phyloP scores from a whole-genome alignment of 2,797 vertebrate species.

The Ceyx erithaca region DNA sequence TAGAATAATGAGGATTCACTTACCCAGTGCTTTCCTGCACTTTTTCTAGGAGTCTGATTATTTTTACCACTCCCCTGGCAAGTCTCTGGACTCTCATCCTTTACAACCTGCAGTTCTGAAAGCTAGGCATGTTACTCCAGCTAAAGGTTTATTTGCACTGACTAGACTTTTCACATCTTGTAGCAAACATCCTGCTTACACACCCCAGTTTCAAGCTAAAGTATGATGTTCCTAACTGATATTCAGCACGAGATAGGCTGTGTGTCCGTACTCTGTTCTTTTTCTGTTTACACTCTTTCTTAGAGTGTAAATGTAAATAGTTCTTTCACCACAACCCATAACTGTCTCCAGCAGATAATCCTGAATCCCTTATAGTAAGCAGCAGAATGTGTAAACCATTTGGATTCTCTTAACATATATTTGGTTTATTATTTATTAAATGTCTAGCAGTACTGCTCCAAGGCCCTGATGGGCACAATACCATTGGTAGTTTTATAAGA shows the following conservation, averaged over 20 bases:
- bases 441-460: background rate
- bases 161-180: background rate
- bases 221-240: background rate
- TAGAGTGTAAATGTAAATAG: background rate
- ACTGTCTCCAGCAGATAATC: background rate
- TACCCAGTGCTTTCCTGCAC: background rate
- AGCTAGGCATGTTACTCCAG: background rate
- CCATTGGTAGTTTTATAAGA: background rate
- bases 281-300: background rate
- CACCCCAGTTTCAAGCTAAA: background rate
- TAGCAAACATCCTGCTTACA: background rate
- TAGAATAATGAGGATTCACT: background rate
- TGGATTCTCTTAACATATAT: background rate
- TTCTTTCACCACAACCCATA: background rate
- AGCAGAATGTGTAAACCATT: background rate
- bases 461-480: background rate
- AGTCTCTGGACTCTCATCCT: background rate
- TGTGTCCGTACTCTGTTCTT: background rate
- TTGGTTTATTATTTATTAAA: background rate
- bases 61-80: background rate
- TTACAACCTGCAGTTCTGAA: background rate
- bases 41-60: background rate
- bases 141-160: background rate
- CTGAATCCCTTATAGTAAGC: background rate
- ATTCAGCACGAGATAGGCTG: background rate